Evolutionary conservation across 1,140 invertebrate species (phyloP), one percentile per base, ranked within the genome.

Genomic region (Aphidius ervi): DNA sequence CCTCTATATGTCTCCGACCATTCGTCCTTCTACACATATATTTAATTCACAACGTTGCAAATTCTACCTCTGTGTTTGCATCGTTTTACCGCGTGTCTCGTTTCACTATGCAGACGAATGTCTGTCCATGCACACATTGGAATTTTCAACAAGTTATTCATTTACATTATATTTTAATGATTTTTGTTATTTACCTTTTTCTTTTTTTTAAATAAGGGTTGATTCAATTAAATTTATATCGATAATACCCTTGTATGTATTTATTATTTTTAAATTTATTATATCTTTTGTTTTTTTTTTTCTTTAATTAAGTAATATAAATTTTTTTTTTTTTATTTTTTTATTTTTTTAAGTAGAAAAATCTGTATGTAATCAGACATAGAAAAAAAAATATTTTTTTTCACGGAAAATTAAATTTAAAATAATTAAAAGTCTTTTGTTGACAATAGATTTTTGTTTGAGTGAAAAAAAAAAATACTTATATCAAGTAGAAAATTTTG

Each of bases 31-130:
- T 58, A 40, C 50, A 50, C 42, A 23, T 54, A 46, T 40, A 53
- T 58, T 57, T 61, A 62, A 47, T 63, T 65, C 62, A 58, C 46
- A 42, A 50, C 57, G 57, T 47, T 37, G 48, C 47, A 48, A 59
- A 59, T 59, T 59, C 57, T 59, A 49, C 48, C 57, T 59, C 57
- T 59, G 57, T 59, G 57, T 59, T 59, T 59, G 57, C 39, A 16
- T 39, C 47, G 52, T 54, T 42, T 63, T 62, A 63, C 46, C 61
- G 58, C 61, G 47, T 31, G 23, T 47, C 55, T 58, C 62, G 63
- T 59, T 67, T 65, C 55, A 62, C 43, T 56, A 65, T 63, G 54
- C 53, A 61, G 62, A 68, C 68, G 68, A 70, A 67, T 69, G 65
- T 66, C 66, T 59, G 57, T 59, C 57, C 57, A 59, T 40, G 57